Evolutionary conservation across 2,797 vertebrate species (phyloP), one percentile per base, ranked within the genome.

Genomic region (Percopsis omiscomaycus): DNA sequence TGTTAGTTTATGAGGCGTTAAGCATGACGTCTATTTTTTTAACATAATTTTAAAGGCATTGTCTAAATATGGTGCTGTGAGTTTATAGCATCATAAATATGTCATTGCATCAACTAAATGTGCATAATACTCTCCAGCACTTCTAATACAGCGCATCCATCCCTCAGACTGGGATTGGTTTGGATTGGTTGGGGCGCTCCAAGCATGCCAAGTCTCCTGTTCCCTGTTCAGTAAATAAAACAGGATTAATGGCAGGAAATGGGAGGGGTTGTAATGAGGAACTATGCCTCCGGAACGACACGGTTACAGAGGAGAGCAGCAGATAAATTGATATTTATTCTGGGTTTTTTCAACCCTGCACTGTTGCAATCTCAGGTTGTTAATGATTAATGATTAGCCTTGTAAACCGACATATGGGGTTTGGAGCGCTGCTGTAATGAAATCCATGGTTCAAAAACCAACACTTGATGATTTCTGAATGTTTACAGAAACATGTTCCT

Each of bases 311-410:
- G 30, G 22, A 63, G 49, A 77, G 73, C 61, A 0, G 12, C 56
- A 11, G 62, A 73, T 55, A 88, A 82, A 87, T 81, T 73, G 66
- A 86, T 84, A 81, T 86, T 87, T 87, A 79, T 86, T 78, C 74
- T 67, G 13, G 61, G 6, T 64, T 77, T 82, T 84, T 71, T 80
- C 64, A 78, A 74, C 73, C 48, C 57, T 67, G 70, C 73, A 70
- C 74, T 62, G 54, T 83, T 75, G 68, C 71, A 69, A 73, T 85
- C 75, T 71, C 53, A 61, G 66, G 64, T 82, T 88, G 78, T 89
- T 85, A 83, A 79, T 63, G 71, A 85, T 83, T 83, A 64, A 84
- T 86, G 76, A 88, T 86, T 78, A 83, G 61, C 65, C 44, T 74
- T 48, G 46, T 56, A 61, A 67, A 54, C 68, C 48, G 62, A 78